Base-by-base conservation (phyloP, 2,113 vertebrate genomes). In the Ceyx melanurus region DNA sequence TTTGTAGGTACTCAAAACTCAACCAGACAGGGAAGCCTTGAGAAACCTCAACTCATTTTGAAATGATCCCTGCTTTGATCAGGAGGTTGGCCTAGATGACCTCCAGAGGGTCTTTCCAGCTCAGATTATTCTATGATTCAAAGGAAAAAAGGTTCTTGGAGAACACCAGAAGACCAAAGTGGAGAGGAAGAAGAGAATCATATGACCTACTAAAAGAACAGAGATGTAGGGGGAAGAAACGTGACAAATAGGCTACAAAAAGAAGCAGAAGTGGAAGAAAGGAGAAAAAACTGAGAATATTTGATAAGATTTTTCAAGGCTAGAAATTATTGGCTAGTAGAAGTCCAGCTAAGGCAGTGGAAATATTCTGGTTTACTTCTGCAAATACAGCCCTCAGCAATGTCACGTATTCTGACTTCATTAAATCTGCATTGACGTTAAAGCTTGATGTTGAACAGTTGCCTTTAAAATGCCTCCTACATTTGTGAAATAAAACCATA, bases 381-480 rank as follows among this genome's bases (percentile, higher is more conserved):
- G 43, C 81, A 60, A 76, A 71, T 46, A 60, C 72, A 82, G 17
- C 33, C n/a, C 33, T 83, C 46, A 28, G 46, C 4, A 6, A 46
- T 45, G 11, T 89, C 92, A 89, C 77, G 16, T 60, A 75, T 88
- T 94, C 92, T 93, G 75, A 88, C 72, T 82, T 95, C 70, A 88
- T 92, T 92, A 86, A 92, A 82, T 94, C 51, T 80, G 45, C 65
- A 43, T 73, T 89, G 66, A 80, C 68, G 58, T 92, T 94, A 83
- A 83, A 60, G 35, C 77, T 57, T 83, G 43, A 48, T 76, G 9
- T 78, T 93, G 71, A 96, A 76, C 45, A 70, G n/a, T 82, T 93
- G 76, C 79, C 71, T 95, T 82, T 85, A 91, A 92, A 94, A 94
- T 78, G 71, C 72, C 74, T 95, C 88, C 80, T 93, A 91, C 92